Evolutionary conservation across 1,140 invertebrate genomes (phyloP).

Genomic region (Colletes latitarsis): DNA sequence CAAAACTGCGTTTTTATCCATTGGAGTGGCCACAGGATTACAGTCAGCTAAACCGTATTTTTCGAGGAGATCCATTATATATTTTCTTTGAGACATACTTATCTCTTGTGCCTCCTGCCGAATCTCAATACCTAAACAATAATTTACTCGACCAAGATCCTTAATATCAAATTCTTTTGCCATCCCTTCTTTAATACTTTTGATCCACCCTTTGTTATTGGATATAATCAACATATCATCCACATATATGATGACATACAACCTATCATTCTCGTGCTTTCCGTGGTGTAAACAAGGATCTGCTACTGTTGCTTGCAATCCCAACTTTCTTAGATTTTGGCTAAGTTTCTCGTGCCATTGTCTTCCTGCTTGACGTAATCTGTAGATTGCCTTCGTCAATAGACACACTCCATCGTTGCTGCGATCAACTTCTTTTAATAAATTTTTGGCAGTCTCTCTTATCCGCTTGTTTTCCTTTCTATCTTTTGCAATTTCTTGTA

Average conservation of each 20-base stretch:
- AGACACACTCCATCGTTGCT: too few species aligned
- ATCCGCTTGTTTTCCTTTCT: too few species aligned
- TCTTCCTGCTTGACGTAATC: conserved; percentile 4
- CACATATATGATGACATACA: background rate
- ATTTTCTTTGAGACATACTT: background rate
- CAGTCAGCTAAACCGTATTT: too few species aligned
- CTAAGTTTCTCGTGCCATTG: conserved; percentile 8
- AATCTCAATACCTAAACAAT: background rate
- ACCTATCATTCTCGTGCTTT: background rate
- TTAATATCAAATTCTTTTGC: background rate
- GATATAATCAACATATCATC: background rate
- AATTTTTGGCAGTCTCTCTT: too few species aligned
- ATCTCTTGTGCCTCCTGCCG: background rate
- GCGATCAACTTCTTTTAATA: too few species aligned
- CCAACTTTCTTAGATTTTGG: background rate
- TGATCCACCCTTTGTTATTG: background rate
- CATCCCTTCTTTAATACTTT: background rate
- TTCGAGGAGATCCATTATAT: too few species aligned
- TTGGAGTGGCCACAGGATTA: too few species aligned
- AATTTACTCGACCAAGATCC: background rate
- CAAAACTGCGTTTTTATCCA: too few species aligned
- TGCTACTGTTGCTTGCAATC: background rate
- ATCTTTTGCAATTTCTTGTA: too few species aligned
- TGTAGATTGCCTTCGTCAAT: conserved; percentile 12
- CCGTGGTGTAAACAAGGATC: background rate